Base-by-base conservation (phyloP, 2,113 vertebrate species). In the Oreochromis niloticus region DNA sequence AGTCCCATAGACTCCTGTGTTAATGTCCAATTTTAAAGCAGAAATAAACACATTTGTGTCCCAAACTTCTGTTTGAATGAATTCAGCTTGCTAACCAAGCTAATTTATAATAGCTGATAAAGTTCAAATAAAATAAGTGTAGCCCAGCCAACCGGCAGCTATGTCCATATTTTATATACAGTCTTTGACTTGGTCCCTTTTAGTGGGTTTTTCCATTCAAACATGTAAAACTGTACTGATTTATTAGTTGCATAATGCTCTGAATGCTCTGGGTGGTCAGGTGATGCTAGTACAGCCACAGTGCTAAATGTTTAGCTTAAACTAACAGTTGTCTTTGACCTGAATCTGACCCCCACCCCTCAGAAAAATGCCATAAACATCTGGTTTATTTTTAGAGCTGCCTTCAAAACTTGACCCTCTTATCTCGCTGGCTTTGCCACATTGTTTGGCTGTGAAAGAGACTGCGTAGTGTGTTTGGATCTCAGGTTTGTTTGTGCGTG, bases 251-350 rank as follows among this genome's bases (percentile, higher is more conserved):
- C 22, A 71, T 43, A 46, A 22, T 27, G 0, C 36, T 27, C 11
- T 73, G 0, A 46, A 73, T 73, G 39, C 36, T 41, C 63, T 9
- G 3, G n/a, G 19, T 41, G n/a, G 4, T 4, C 3, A 43, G 5
- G 66, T 43, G 39, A 43, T 0, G 68, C 8, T 46, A 73, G 68
- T 24, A 73, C 22, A 27, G 39, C 4, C 19, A 41, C 3, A 0
- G 63, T 41, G 36, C 39, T 16, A 71, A 71, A 27, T 1, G 66
- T 71, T 71, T 16, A 43, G 2, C 66, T 27, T 4, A 71, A 71
- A 41, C 22, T 71, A 71, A 43, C 22, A 27, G 66, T 24, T 56
- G 34, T 41, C 52, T 57, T 57, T 81, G 36, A 19, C 41, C 81
- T 71, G 7, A 80, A 80, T 56, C 34, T 36, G 68, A 55, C 39